Conservation (phyloP, 1,140 invertebrate genomes). For the Aphaenogaster floridana region DNA sequence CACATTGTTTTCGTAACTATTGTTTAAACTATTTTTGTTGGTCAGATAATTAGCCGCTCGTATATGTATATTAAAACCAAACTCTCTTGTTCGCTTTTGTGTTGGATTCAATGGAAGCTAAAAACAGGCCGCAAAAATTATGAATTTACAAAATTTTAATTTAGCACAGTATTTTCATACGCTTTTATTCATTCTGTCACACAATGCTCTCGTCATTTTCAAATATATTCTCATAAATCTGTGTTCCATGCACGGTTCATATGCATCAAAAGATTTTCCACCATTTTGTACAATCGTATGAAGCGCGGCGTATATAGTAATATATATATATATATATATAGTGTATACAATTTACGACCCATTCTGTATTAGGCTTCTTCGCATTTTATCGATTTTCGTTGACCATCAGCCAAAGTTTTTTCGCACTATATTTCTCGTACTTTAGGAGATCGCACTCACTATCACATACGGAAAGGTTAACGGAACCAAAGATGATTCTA, state of each 20-base stretch:
- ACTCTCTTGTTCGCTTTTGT: neutral
- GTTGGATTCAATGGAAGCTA: neutral
- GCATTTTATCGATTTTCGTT: conserved; percentile 13
- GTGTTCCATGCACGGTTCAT: neutral
- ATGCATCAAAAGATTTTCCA: neutral
- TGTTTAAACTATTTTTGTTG: conserved; percentile 14
- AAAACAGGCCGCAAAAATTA: neutral
- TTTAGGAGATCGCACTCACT: conserved; percentile 40
- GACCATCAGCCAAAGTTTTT: conserved; percentile 52
- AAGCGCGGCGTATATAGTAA: neutral
- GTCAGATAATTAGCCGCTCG: neutral
- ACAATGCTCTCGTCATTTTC: conserved; percentile 3
- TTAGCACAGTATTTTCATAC: conserved; percentile 5
- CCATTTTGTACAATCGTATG: neutral
- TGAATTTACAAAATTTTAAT: conserved; percentile 13
- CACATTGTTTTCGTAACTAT: conserved; percentile 45
- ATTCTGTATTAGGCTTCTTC: neutral
- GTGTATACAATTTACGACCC: neutral
- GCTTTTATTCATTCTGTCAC: neutral
- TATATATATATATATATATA: neutral
- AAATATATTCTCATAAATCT: neutral
- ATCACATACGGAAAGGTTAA: conserved; percentile 70
- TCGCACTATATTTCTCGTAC: conserved; percentile 60
- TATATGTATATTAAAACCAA: conserved; percentile 1
- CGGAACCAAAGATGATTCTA: conserved; percentile 63